Percentiles rank a stretch among this genome's conserved stretches.
These are phyloP conservation scores for Calameuta idolon DNA, from an alignment of 2,888 invertebrate genomes.

Conservation along the genomic window DNA sequence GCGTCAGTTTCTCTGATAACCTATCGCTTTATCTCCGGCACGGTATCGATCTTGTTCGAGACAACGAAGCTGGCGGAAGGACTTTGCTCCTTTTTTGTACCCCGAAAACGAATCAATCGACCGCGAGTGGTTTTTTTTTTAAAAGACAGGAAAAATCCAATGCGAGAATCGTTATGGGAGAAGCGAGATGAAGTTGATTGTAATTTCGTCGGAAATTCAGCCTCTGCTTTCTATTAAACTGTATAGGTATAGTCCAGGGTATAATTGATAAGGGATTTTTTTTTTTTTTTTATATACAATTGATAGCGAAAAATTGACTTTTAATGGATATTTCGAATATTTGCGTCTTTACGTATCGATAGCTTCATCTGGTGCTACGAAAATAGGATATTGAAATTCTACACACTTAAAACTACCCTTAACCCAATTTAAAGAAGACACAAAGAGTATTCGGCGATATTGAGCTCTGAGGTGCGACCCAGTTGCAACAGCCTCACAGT, in stretches of 20 bases:
- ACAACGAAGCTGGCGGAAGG: background rate
- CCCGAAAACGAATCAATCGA: background rate
- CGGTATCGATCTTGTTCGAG: background rate
- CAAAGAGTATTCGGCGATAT: slow-evolving; percentile 61
- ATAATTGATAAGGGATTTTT: too few relatives aligned
- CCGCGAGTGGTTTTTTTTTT: background rate
- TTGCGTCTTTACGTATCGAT: too few relatives aligned
- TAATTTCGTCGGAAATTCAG: background rate
- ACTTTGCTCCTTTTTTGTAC: background rate
- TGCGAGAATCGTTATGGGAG: background rate
- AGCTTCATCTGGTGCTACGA: background rate
- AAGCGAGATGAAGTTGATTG: background rate
- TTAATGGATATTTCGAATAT: background rate
- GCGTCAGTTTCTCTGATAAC: background rate
- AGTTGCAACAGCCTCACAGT: slow-evolving; percentile 47
- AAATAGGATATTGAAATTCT: slow-evolving; percentile 36
- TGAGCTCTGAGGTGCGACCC: slow-evolving; percentile 61
- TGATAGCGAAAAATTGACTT: background rate
- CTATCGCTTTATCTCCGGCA: background rate
- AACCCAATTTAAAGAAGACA: slow-evolving; percentile 57
- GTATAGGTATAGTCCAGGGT: background rate
- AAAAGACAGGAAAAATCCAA: background rate
- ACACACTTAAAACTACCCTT: slow-evolving; percentile 36
- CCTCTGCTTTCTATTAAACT: background rate
- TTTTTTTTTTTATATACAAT: too few relatives aligned